A percentile compares a stretch with the other conserved stretches of the same genome.
Conservation (phyloP, 2,888 invertebrate genomes). For the Cheilosia pagana region DNA sequence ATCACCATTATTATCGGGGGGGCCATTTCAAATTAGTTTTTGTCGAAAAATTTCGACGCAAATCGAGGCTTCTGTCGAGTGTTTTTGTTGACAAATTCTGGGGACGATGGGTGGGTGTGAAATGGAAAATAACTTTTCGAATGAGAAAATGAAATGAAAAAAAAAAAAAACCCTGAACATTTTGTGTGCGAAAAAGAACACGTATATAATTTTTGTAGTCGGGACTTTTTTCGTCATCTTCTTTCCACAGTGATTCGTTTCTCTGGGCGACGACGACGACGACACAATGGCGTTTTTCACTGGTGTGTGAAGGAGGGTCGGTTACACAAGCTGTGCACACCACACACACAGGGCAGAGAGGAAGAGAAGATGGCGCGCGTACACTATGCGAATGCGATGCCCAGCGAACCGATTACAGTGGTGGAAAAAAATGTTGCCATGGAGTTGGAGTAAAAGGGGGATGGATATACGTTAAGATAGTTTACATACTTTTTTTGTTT, state of each 20-base stretch:
- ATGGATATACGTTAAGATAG: conserved; percentile 43
- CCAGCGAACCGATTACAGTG: conserved; percentile 13
- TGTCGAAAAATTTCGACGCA: background rate
- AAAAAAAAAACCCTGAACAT: conserved; percentile 44
- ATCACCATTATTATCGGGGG: conserved; percentile 42
- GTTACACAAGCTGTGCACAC: conserved; percentile 32
- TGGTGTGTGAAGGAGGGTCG: conserved; percentile 64
- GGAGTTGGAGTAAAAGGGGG: conserved; percentile 21
- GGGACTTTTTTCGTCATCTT: conserved; percentile 68
- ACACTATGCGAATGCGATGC: background rate
- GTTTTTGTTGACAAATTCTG: conserved; percentile 67
- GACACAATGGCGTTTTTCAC: conserved; percentile 53
- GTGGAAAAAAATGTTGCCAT: conserved; percentile 28
- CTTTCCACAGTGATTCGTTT: conserved; percentile 50
- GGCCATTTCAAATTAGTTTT: conserved; percentile 2
- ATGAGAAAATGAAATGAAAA: conserved; percentile 60
- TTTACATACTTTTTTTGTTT: background rate
- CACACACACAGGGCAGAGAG: conserved; percentile 51
- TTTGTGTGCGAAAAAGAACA: conserved; percentile 73
- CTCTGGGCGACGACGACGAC: conserved; percentile 57
- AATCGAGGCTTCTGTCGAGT: background rate
- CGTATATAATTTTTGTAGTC: conserved; percentile 58
- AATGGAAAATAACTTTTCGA: conserved; percentile 64
- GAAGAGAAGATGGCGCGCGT: conserved; percentile 56
- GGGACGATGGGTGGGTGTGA: conserved; percentile 54